Evolutionary conservation across 2,888 invertebrate genomes (phyloP), one percentile per base, ranked within the genome.

Genomic region (Drosophila rellima): DNA sequence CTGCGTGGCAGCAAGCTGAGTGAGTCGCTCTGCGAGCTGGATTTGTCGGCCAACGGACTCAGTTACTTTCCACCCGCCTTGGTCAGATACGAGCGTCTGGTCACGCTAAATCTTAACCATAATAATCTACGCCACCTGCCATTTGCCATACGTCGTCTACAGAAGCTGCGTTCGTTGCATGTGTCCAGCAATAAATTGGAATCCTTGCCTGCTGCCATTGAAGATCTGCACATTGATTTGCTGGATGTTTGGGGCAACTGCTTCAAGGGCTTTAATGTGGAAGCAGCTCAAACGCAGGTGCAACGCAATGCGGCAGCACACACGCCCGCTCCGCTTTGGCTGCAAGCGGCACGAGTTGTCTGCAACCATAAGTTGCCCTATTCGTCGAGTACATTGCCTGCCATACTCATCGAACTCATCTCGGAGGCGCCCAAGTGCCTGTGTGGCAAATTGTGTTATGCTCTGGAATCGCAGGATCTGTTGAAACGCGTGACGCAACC

Each of bases 11-110:
- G 93, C 35, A 94, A 93, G 81, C 93, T 94, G 70, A 91, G 87
- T 70, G 93, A 91, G 82, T 93, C 89, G 5, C 92, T 97, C 10
- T 93, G 93, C 77, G 92, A 94, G 1, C 91, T 97, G 66, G 95
- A 96, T 91, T 89, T 97, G 56, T 94, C 94, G 80, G 93, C 93
- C 50, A 97, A 97, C 90, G 88, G 93, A 56, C 92, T 95, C 23
- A 89, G 74, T 10, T 75, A 91, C 70, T 91, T 96, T 71, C 96
- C 96, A 8, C 93, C 94, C 60, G 93, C 94, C 48, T 93, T 97
- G 51, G 94, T 94, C 84, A 95, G 95, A 89, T 92, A 96, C 18
- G 93, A 94, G 75, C 93, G 93, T 17, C 92, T 97, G 66, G 93
- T 94, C 0, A 94, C 94, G 20, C 92, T 97, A 3, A 95, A 95